Base-by-base conservation (phyloP, 2,888 invertebrate genomes). In the Archips crataeganus region DNA sequence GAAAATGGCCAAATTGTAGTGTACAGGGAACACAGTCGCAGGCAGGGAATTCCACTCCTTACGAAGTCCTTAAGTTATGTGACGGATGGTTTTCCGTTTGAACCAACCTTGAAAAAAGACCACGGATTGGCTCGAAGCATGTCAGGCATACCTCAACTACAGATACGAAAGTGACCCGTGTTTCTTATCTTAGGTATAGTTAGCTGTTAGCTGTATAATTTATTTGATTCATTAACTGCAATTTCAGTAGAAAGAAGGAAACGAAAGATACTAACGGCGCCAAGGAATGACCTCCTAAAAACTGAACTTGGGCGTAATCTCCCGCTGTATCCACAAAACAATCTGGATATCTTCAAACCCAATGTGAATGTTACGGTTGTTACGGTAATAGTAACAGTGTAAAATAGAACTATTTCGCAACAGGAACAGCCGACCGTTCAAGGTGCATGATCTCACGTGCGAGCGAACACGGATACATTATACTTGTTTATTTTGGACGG, bases 401-500 rank as follows among this genome's bases (percentile, higher is more conserved):
- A 45, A 63, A 63, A 65, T 34, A 67, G 39, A 57, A 57, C 5
- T 42, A 57, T 67, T 67, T 67, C 57, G 66, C 66, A 67, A 67
- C 66, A 42, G 54, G 66, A 67, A 67, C 15, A 34, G 23, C 39
- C 34, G 3, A 49, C 15, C 65, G 59, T 34, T 34, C 69, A 69
- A 65, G 74, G 69, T 65, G 74, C 42, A 54, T 42, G 42, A 36
- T 60, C 74, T 74, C 74, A 49, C 51, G 69, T 70, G 61, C 66
- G 61, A 60, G 47, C 59, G 65, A 71, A 60, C 65, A 64, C 73
- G 63, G 73, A 73, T 73, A 73, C 73, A 73, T 68, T 64, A 73
- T 47, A 66, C 66, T 72, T 74, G 74, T 69, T 74, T 74, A 70
- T 74, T 74, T 70, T 74, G 64, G 64, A 62, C 61, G 34, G 45